Conservation (phyloP, 1,140 invertebrate genomes). For the Drosophila auraria region DNA sequence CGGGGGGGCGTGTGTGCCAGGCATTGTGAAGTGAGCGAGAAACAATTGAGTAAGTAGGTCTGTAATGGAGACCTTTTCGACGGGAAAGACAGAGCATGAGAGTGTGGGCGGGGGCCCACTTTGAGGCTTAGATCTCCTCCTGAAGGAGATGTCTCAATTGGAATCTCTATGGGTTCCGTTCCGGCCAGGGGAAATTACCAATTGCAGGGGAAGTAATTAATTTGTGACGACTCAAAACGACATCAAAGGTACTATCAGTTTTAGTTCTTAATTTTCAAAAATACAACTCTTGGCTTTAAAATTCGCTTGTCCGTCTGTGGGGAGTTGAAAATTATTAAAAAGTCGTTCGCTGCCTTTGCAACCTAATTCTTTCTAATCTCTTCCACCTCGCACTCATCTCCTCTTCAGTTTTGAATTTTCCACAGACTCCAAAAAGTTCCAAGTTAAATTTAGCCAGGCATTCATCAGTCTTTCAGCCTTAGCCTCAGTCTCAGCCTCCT, state of each 20-base stretch:
- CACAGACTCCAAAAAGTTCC: constrained; percentile 25
- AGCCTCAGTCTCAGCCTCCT: no score
- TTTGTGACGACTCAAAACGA: neutral
- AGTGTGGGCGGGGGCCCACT: neutral
- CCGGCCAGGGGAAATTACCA: neutral
- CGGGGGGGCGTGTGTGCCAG: neutral
- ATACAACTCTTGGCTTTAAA: neutral
- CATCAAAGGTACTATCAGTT: no score
- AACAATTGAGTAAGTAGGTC: constrained; percentile 58
- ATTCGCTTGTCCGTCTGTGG: neutral
- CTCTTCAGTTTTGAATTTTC: constrained; percentile 11
- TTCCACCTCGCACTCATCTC: constrained; percentile 22
- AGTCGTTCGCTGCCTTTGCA: constrained; percentile 3
- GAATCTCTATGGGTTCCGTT: neutral
- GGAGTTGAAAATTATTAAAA: constrained; percentile 14
- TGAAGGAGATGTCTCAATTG: neutral
- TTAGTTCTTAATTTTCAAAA: no score
- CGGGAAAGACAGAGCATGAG: neutral
- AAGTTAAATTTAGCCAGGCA: constrained; percentile 39
- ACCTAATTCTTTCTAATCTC: constrained; percentile 22
- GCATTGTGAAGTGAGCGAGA: constrained; percentile 45
- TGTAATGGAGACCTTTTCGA: constrained; percentile 29
- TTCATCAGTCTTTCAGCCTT: constrained; percentile 21
- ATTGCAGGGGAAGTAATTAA: neutral
- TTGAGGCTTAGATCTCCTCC: constrained; percentile 6